Conservation (phyloP, 2,113 vertebrate species). For the Tachysurus fulvidraco region DNA sequence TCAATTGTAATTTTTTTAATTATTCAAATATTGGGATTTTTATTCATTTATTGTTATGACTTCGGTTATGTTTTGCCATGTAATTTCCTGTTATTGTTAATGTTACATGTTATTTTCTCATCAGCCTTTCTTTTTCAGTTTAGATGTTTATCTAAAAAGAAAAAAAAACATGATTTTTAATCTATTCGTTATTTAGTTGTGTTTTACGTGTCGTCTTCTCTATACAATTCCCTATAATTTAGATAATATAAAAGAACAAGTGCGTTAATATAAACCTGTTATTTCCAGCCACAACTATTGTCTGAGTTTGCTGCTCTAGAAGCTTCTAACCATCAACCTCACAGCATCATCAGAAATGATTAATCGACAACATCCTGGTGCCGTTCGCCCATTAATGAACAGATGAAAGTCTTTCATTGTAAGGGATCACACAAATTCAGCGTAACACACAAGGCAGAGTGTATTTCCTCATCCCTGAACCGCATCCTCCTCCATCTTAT, state of each 20-base stretch:
- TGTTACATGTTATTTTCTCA: too few species aligned
- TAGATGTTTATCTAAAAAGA: background rate
- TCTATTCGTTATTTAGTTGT: too few species aligned
- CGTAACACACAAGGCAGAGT: constrained; percentile 60
- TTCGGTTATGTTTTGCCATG: background rate
- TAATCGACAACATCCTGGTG: too few species aligned
- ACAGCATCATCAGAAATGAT: background rate
- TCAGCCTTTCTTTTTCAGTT: background rate
- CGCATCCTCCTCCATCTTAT: constrained; percentile 53
- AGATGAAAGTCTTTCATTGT: background rate
- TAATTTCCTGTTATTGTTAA: background rate
- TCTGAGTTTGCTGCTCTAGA: too few species aligned
- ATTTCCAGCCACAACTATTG: background rate
- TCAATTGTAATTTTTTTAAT: background rate
- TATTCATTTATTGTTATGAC: background rate
- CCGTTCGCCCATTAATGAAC: background rate
- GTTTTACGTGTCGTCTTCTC: background rate
- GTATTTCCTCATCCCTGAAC: constrained; percentile 65
- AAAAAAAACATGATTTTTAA: too few species aligned
- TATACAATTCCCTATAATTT: background rate
- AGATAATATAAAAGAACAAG: background rate
- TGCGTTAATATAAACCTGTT: background rate
- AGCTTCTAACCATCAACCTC: background rate
- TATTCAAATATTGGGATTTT: background rate
- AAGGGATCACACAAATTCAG: constrained; percentile 10